Evolutionary conservation across 2,113 vertebrate genomes (phyloP).

Genomic region (Burhinus bistriatus): DNA sequence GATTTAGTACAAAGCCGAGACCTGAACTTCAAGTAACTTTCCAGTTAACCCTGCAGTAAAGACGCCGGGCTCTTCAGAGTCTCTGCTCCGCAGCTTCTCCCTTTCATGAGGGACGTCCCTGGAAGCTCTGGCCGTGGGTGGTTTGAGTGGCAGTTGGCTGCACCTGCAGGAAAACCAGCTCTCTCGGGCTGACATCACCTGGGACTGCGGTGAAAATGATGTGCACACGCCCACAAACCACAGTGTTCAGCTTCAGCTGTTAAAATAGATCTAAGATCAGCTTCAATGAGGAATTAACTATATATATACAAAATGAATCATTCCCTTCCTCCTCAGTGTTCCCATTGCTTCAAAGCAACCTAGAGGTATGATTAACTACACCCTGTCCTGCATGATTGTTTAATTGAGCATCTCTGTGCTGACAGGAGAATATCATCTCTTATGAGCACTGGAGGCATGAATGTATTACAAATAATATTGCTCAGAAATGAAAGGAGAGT

Average conservation of each 20-base stretch:
- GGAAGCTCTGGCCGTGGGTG: neutral
- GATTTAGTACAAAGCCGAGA: neutral
- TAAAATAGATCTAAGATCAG: slow-evolving; percentile 31
- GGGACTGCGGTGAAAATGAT: neutral
- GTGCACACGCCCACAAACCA: neutral
- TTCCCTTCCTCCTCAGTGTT: neutral
- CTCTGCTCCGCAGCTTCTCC: neutral
- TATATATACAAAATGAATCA: neutral
- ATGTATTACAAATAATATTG: slow-evolving; percentile 13
- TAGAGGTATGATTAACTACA: neutral
- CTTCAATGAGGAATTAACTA: slow-evolving; percentile 23
- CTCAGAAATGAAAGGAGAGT: neutral
- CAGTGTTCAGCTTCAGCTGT: neutral
- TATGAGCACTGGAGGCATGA: slow-evolving; percentile 17
- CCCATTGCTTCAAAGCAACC: slow-evolving; percentile 35
- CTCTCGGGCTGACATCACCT: neutral
- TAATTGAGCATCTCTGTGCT: slow-evolving; percentile 30
- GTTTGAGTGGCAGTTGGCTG: neutral
- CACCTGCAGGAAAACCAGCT: neutral
- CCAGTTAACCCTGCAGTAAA: neutral
- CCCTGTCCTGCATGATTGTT: slow-evolving; percentile 17
- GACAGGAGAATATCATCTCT: slow-evolving; percentile 2
- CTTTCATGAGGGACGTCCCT: neutral
- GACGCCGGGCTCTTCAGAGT: neutral
- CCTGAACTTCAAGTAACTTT: neutral